Evolutionary conservation across 2,797 vertebrate genomes (phyloP).

Genomic region (Sciaenops ocellatus): DNA sequence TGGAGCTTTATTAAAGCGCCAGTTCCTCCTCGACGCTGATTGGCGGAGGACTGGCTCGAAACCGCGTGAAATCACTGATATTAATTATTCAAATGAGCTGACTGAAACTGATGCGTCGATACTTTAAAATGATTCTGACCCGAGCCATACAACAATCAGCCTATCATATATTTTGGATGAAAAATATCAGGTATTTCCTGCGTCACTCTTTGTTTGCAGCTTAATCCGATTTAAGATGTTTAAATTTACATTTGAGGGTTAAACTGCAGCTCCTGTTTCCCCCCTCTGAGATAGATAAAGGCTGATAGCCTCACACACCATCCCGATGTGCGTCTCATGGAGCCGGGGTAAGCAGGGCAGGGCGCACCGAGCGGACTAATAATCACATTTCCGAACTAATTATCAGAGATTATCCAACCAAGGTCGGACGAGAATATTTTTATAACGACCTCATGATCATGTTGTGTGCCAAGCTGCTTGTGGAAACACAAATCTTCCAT

Average conservation of each 20-base stretch:
- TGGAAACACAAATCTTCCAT: background rate
- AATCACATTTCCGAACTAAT: slow-evolving; percentile 18
- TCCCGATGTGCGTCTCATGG: slow-evolving; percentile 30
- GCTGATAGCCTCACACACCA: slow-evolving; percentile 24
- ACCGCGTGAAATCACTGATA: slow-evolving; percentile 27
- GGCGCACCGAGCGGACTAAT: slow-evolving; percentile 15
- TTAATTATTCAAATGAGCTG: slow-evolving; percentile 44
- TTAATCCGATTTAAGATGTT: slow-evolving; percentile 16
- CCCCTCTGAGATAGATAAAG: slow-evolving; percentile 42
- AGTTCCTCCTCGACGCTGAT: slow-evolving; percentile 43
- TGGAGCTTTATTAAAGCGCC: background rate
- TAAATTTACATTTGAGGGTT: slow-evolving; percentile 37
- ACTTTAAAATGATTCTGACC: too few species aligned
- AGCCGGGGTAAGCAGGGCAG: slow-evolving; percentile 26
- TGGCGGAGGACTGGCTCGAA: slow-evolving; percentile 32
- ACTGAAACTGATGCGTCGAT: slow-evolving; percentile 18
- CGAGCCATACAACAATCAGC: too few species aligned
- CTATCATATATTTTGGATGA: background rate
- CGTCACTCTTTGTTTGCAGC: background rate
- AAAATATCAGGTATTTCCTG: too few species aligned
- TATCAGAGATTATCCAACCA: background rate
- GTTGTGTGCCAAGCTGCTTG: background rate
- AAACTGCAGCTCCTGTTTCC: slow-evolving; percentile 52
- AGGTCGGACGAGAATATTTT: background rate
- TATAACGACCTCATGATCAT: background rate